Evolutionary conservation across 1,140 invertebrate species (phyloP), one percentile per base, ranked within the genome.

Genomic region (Rhagoletis pomonella): DNA sequence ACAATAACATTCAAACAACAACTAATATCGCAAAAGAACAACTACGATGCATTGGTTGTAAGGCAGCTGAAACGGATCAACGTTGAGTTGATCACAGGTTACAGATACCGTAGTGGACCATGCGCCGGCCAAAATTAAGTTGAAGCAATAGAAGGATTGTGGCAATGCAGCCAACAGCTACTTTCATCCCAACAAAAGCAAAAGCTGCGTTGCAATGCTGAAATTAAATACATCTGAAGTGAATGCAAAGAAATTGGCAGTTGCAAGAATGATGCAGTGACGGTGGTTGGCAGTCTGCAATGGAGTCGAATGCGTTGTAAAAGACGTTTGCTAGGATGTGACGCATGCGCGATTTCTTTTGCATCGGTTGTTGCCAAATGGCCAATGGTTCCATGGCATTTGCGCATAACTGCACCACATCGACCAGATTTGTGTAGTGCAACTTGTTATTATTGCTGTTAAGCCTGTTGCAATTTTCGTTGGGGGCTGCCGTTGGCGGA

Each of bases 391-490:
- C 14, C 73, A 47, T 50, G 17, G n/a, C n/a, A 7, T 67, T 29
- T 62, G n/a, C 60, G 60, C 60, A 62, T 42, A 81, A 81, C 14
- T 50, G 47, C 47, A 47, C n/a, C 14, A 9, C n/a, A 17, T 47
- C 10, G n/a, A 81, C 50, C 47, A 42, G 17, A 81, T 55, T 81
- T 81, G 44, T 55, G 50, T 44, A 62, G 29, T 86, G 29, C 55
- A 62, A 60, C n/a, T 86, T 86, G 29, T 67, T 86, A 58, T 86
- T 86, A 69, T 86, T 86, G 14, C 67, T 86, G 86, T 69, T 86
- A 14, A 10, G 17, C 10, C 39, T 60, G 3, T 85, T 85, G 42
- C 29, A 60, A 62, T 62, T 85, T 55, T 69, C 44, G 50, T 86
- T 86, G 62, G 42, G n/a, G 42, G 44, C 19, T 65, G 86, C 65